Evolutionary conservation across 2,888 invertebrate species (phyloP).

Genomic region (Coremacera marginata): DNA sequence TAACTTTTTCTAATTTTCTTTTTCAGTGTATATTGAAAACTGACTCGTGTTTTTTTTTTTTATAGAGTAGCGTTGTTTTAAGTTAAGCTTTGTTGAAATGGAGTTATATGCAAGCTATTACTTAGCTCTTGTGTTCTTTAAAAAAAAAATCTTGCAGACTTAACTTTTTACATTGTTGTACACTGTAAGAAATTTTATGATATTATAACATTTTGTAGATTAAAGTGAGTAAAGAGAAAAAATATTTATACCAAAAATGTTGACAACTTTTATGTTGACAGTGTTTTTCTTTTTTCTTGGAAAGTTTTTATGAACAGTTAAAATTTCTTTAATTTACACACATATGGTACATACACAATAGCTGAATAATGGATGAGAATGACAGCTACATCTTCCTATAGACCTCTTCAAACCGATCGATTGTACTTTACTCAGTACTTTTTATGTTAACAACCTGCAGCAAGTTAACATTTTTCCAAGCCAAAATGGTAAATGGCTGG

Average conservation of each 20-base stretch:
- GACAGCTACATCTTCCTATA: too few relatives aligned
- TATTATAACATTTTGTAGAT: not conserved
- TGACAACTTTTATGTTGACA: too few relatives aligned
- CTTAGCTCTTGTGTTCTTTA: conserved; percentile 5
- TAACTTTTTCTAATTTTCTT: not conserved
- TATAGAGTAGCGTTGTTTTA: conserved; percentile 4
- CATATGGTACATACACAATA: too few relatives aligned
- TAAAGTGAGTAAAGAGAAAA: not conserved
- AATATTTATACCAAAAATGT: conserved; percentile 18
- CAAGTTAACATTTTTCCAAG: too few relatives aligned
- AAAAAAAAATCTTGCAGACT: conserved; percentile 40
- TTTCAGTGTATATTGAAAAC: conserved; percentile 13
- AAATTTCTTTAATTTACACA: too few relatives aligned
- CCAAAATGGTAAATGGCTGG: too few relatives aligned
- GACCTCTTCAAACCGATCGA: too few relatives aligned
- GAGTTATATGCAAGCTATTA: conserved; percentile 22
- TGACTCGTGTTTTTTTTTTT: not conserved
- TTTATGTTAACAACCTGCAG: too few relatives aligned
- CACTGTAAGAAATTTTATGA: conserved; percentile 55
- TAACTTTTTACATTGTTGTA: conserved; percentile 65
- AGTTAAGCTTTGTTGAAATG: not conserved
- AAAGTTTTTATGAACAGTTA: too few relatives aligned
- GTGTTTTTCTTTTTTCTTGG: too few relatives aligned
- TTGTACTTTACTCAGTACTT: too few relatives aligned
- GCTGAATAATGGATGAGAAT: too few relatives aligned